Evolutionary conservation across 2,888 invertebrate species (phyloP).

Genomic region (Leptothorax acervorum): DNA sequence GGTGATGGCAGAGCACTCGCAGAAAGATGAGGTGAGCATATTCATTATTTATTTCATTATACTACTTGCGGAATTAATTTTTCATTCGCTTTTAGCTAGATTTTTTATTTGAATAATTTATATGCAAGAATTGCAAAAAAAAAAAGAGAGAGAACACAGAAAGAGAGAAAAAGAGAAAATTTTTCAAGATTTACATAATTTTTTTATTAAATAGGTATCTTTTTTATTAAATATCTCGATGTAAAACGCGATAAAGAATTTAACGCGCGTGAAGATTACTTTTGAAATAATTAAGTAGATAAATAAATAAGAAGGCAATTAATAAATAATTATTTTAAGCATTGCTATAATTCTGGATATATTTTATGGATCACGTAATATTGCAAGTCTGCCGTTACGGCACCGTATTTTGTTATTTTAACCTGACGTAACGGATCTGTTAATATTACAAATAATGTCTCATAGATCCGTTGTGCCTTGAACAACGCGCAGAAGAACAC

Average conservation of each 20-base stretch:
- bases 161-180: not conserved
- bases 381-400: not conserved
- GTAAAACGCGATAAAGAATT: not conserved
- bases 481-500: slow-evolving; percentile 13
- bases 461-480: not conserved
- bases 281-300: not conserved
- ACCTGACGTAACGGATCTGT: not conserved
- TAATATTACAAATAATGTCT: slow-evolving; percentile 14
- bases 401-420: not conserved
- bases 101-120: not conserved
- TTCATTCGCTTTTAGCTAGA: not conserved
- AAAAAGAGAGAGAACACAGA: not conserved
- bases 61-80: slow-evolving; percentile 18
- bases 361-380: not conserved
- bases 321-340: not conserved
- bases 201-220: too few relatives aligned
- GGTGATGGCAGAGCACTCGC: not conserved
- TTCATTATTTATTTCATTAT: slow-evolving; percentile 8
- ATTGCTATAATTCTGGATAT: not conserved
- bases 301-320: not conserved
- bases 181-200: not conserved
- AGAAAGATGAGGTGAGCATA: not conserved
- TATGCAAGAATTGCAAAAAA: not conserved
- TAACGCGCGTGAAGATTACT: not conserved
- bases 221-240: not conserved